Base-by-base conservation (phyloP, 2,113 vertebrate species). In the Ginglymostoma cirratum region DNA sequence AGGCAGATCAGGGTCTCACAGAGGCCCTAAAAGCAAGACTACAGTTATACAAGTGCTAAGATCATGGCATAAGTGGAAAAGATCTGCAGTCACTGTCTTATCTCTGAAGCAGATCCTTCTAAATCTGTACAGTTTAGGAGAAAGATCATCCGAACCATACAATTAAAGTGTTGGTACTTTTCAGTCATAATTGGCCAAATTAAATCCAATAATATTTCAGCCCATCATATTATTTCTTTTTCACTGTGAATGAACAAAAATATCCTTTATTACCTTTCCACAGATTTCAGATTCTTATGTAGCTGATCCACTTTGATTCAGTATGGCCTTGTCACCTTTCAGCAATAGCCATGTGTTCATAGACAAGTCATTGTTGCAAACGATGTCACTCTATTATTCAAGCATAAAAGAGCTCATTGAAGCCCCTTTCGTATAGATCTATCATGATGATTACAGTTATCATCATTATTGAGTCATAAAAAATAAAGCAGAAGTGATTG, bases 301-400 rank as follows among this genome's bases (percentile, higher is more conserved):
- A 10, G 5, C 30, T 70, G 24, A 72, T 52, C 24, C 34, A 69
- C 30, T 24, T 95, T 52, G 21, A 72, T 70, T 69, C 27, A 72
- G 94, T 72, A 30, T 65, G 14, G 42, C 94, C 45, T 4, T 72
- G 67, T 30, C n/a, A 30, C 14, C 42, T 72, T 72, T 69, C 27
- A 94, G 23, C 42, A 61, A 34, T 90, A 83, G 42, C 80, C 38
- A n/a, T 38, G 34, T 66, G 34, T 45, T 45, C 52, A 23, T 48
- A 45, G 67, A 72, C 4, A 72, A 72, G 94, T 72, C 94, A 95
- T 72, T 52, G 42, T 95, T 95, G 42, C 69, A 42, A 72, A 95
- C 30, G 72, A 95, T 3, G 3, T 95, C 38, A 95, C 67, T 72
- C 38, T 10, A 30, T 95, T 95, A 69, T 72, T 69, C 38, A 95